Base-by-base conservation (phyloP, 2,113 vertebrate genomes). In the Prochilodus magdalenae region DNA sequence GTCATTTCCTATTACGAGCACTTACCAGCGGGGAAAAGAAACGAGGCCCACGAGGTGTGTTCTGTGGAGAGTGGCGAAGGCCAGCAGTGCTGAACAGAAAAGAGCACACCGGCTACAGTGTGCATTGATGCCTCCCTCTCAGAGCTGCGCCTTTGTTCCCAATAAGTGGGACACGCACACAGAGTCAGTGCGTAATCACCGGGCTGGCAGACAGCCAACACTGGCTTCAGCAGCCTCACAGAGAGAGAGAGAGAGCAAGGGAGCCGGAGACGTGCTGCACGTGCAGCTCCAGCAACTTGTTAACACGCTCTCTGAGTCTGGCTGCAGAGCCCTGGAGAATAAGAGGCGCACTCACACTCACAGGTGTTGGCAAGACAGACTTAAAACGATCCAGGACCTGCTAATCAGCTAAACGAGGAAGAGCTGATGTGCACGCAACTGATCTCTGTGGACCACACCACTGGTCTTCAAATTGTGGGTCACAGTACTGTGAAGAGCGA, bases 131-230 rank as follows among this genome's bases (percentile, higher is more conserved):
- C 15, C 20, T 44, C 69, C 44, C 26, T 36, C 8, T 59, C 24
- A 49, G 69, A 62, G n/a, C 15, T 33, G 49, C 33, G 13, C 26
- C 77, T 84, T 84, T 79, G 63, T 84, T 75, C 72, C 53, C 40
- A 44, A 12, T 87, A 91, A 89, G 74, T 88, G 81, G 89, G 86
- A 81, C 75, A 75, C 69, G 74, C 55, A 77, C 73, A 62, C 26
- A 57, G 55, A 57, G 55, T 36, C n/a, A 7, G 40, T 26, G 60
- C 59, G 80, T 60, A 0, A 82, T 80, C 81, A 80, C 33, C 85
- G 82, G 84, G 89, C 4, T 90, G 94, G 93, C 92, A 83, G 22
- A 30, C 78, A 55, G 91, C 92, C 93, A 93, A 83, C 47, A 62
- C 86, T 85, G 79, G 84, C 89, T 62, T 90, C 89, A 89, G 89